Percentiles rank a stretch among this genome's conserved stretches.
These are phyloP conservation scores for Mormoops blainvillei DNA, from an alignment of 2,113 vertebrate species.

Conservation along the genomic window DNA sequence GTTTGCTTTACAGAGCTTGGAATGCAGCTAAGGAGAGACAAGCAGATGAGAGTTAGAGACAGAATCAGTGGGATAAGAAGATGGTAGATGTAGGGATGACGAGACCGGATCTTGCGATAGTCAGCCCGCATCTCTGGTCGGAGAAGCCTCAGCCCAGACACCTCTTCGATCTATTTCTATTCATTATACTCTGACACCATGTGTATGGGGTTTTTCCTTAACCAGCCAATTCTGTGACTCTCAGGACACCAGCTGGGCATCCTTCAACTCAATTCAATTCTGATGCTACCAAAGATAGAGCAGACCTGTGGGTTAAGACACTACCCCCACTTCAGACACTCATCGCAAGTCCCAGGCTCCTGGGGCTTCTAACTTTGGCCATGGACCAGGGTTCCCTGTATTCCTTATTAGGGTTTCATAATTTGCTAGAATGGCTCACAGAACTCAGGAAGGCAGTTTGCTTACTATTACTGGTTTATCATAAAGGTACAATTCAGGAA, in stretches of 20 bases:
- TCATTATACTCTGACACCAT: neutral
- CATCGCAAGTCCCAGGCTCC: accelerated
- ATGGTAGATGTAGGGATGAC: accelerated
- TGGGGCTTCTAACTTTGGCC: neutral
- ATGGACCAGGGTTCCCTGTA: neutral
- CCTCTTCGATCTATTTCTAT: neutral
- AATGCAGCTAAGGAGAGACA: neutral
- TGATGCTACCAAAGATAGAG: neutral
- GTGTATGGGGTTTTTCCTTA: neutral
- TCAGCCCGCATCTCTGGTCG: neutral
- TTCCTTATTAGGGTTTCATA: neutral
- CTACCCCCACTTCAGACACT: accelerated
- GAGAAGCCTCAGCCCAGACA: neutral
- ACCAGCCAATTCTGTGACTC: neutral
- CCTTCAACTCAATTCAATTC: neutral
- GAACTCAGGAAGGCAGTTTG: neutral
- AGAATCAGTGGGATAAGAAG: neutral
- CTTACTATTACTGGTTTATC: neutral
- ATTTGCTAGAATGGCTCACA: neutral
- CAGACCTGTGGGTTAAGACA: neutral
- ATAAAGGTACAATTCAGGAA: neutral
- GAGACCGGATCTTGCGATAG: neutral
- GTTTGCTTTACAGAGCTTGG: neutral
- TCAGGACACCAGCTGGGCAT: neutral
- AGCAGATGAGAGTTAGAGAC: neutral